phyloP scores from a whole-genome alignment of 2,113 vertebrate species.

The Turnix velox region DNA sequence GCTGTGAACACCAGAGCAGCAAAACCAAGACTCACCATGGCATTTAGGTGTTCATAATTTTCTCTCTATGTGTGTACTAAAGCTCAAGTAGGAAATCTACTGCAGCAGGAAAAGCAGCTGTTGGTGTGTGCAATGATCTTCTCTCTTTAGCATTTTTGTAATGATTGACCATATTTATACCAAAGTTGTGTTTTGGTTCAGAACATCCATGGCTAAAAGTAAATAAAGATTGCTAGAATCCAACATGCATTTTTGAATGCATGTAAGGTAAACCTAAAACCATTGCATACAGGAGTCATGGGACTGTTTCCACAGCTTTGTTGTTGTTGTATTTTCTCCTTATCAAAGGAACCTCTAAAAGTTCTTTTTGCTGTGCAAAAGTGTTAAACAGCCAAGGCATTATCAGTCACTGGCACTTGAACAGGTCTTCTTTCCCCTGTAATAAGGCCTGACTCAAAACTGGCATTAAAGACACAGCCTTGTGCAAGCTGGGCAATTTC shows the following conservation, averaged over 20 bases:
- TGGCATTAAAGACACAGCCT: neutral
- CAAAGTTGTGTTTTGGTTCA: neutral
- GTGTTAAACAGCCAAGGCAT: neutral
- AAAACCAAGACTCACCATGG: neutral
- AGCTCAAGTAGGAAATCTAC: neutral
- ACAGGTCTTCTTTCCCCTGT: neutral
- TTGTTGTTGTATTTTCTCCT: neutral
- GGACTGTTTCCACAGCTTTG: neutral
- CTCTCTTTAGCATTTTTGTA: neutral
- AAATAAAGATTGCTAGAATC: neutral
- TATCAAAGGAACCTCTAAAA: neutral
- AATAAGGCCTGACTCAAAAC: neutral
- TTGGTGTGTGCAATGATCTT: neutral
- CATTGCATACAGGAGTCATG: accelerated
- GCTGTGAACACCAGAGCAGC: neutral
- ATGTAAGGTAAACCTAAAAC: neutral
- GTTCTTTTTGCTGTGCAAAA: neutral
- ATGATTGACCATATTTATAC: neutral
- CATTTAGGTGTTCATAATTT: neutral
- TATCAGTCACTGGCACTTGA: neutral
- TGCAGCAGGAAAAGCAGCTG: neutral
- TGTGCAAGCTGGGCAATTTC: neutral
- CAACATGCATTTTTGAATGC: neutral
- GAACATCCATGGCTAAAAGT: neutral
- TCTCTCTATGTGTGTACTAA: neutral